Evolutionary conservation across 2,113 vertebrate species (phyloP).

Genomic region (Aegypius monachus): DNA sequence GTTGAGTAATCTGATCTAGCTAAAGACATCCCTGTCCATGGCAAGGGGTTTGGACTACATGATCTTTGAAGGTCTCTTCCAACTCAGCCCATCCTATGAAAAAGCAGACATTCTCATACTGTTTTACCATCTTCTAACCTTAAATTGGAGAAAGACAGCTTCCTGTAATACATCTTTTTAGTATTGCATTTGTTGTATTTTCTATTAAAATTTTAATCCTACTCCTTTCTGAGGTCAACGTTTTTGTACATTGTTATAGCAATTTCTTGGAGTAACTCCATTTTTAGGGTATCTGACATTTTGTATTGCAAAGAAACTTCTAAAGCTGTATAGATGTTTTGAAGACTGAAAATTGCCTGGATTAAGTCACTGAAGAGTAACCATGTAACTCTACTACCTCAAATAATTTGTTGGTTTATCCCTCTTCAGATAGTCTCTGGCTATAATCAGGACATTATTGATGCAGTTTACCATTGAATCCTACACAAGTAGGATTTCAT

Average conservation of each 20-base stretch:
- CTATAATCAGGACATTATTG: not conserved
- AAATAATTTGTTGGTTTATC: not conserved
- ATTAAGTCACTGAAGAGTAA: not conserved
- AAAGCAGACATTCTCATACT: not conserved
- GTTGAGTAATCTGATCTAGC: not conserved
- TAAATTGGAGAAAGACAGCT: not conserved
- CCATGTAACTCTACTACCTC: not conserved
- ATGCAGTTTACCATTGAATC: not conserved
- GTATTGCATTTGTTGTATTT: not conserved
- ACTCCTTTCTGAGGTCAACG: not conserved
- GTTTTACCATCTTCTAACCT: not conserved
- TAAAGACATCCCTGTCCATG: accelerated
- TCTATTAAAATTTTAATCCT: not conserved
- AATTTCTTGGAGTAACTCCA: not conserved
- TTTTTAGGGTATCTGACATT: not conserved
- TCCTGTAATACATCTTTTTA: not conserved
- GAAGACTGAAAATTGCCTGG: not conserved
- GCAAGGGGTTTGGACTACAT: not conserved
- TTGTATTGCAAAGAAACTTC: not conserved
- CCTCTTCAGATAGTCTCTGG: not conserved
- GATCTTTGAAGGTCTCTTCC: not conserved
- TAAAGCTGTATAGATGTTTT: not conserved
- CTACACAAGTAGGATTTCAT: not conserved
- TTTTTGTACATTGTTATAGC: not conserved
- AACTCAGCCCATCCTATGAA: not conserved